phyloP scores from a whole-genome alignment of 2,888 invertebrate genomes.

The Microplitis deprimator region DNA sequence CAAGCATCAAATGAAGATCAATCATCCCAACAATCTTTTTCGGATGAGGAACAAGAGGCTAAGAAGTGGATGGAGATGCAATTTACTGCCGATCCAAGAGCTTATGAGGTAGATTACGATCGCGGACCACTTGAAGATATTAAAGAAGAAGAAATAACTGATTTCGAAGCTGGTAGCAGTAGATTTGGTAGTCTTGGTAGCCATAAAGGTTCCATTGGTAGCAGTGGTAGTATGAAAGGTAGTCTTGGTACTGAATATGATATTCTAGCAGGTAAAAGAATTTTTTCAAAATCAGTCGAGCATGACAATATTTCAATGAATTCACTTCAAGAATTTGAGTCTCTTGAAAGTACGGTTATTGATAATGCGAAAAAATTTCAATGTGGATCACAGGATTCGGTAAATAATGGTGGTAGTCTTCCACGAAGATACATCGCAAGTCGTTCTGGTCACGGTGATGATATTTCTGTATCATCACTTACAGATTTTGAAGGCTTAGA shows the following conservation, averaged over 20 bases:
- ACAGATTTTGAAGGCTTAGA: slow-evolving; percentile 95
- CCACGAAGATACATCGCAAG: slow-evolving; percentile 81
- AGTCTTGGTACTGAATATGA: slow-evolving; percentile 94
- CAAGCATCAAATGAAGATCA: slow-evolving; percentile 67
- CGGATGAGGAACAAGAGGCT: slow-evolving; percentile 77
- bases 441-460: slow-evolving; percentile 85
- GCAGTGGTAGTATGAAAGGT: slow-evolving; percentile 84
- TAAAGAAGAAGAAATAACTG: slow-evolving; percentile 92
- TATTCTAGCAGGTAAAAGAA: slow-evolving; percentile 85
- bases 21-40: slow-evolving; percentile 66
- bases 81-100: slow-evolving; percentile 80
- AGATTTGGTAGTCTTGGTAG: slow-evolving; percentile 84
- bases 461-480: slow-evolving; percentile 87
- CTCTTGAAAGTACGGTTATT: slow-evolving; percentile 87
- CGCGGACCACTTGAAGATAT: slow-evolving; percentile 90
- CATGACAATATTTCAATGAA: slow-evolving; percentile 94
- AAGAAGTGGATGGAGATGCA: slow-evolving; percentile 94
- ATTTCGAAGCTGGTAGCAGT: slow-evolving; percentile 83
- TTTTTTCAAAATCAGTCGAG: slow-evolving; percentile 86
- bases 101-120: slow-evolving; percentile 85
- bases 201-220: slow-evolving; percentile 85
- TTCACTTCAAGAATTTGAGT: slow-evolving; percentile 95
- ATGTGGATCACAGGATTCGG: slow-evolving; percentile 86
- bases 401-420: slow-evolving; percentile 86
- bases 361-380: slow-evolving; percentile 78